Conservation (phyloP, 1,140 invertebrate species). For the Bursaphelenchus mucronatus region DNA sequence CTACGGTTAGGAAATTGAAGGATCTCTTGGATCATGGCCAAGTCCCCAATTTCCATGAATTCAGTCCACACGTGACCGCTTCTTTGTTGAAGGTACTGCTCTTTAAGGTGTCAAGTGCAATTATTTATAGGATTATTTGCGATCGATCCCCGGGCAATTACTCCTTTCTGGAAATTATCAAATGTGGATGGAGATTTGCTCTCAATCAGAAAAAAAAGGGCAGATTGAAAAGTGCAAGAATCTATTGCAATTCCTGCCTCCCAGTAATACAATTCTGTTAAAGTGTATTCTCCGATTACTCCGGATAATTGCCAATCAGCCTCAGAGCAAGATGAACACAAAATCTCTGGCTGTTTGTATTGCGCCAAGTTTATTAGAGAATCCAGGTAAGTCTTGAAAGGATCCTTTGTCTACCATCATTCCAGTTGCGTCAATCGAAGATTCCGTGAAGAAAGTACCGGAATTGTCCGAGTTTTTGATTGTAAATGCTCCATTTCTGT, state of each 20-base stretch:
- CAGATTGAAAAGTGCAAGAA: conserved; percentile 34
- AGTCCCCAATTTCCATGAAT: conserved; percentile 49
- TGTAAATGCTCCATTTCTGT: conserved; percentile 40
- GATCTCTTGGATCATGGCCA: conserved; percentile 43
- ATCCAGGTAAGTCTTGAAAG: conserved; percentile 33
- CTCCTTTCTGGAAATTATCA: conserved; percentile 47
- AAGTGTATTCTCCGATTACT: conserved; percentile 31
- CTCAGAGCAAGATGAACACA: conserved; percentile 41
- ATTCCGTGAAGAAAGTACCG: conserved; percentile 38
- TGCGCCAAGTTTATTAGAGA: conserved; percentile 43
- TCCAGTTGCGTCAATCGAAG: conserved; percentile 30
- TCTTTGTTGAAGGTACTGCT: conserved; percentile 41
- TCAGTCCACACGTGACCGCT: conserved; percentile 45
- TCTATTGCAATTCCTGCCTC: conserved; percentile 34
- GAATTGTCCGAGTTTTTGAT: conserved; percentile 41
- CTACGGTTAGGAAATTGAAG: conserved; percentile 35
- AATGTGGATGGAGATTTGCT: conserved; percentile 43
- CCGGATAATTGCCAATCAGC: conserved; percentile 27
- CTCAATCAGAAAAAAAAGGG: conserved; percentile 11
- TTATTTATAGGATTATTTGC: conserved; percentile 41
- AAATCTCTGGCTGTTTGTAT: conserved; percentile 44
- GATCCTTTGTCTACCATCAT: not conserved
- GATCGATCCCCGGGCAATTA: conserved; percentile 45
- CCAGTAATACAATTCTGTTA: conserved; percentile 42
- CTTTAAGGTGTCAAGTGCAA: not conserved